Evolutionary conservation across 2,797 vertebrate species (phyloP).

Genomic region (Anguilla pacifica): DNA sequence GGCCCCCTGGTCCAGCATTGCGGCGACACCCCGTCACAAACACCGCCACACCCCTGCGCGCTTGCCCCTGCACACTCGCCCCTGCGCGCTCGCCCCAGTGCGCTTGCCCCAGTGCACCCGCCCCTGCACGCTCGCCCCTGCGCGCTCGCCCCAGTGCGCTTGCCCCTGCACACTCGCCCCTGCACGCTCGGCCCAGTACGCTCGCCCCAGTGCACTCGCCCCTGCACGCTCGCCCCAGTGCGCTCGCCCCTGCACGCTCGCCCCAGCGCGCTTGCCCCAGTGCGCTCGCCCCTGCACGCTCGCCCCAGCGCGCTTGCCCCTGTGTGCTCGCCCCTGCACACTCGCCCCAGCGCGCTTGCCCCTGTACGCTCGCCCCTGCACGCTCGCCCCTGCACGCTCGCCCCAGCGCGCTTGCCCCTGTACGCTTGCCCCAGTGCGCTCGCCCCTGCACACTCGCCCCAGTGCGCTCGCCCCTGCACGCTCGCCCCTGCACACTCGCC

Average conservation of each 20-base stretch:
- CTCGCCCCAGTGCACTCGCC: too few species aligned
- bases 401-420: too few species aligned
- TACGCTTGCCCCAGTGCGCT: too few species aligned
- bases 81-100: not conserved
- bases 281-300: not conserved
- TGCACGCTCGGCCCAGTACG: too few species aligned
- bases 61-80: too few species aligned
- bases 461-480: not conserved
- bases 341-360: too few species aligned
- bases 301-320: not conserved
- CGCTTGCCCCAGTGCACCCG: too few species aligned
- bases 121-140: not conserved
- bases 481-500: not conserved
- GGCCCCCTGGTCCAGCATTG: not conserved
- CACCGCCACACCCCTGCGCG: constrained; percentile 21
- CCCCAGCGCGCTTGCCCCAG: too few species aligned
- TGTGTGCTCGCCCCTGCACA: too few species aligned
- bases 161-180: too few species aligned
- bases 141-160: too few species aligned
- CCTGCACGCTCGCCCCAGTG: too few species aligned
- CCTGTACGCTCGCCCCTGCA: not conserved
- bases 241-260: not conserved
- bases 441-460: not conserved
- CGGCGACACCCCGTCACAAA: constrained; percentile 41
- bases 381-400: not conserved